Evolutionary conservation across 2,888 invertebrate species (phyloP).

Genomic region (Syrista parreyssii): DNA sequence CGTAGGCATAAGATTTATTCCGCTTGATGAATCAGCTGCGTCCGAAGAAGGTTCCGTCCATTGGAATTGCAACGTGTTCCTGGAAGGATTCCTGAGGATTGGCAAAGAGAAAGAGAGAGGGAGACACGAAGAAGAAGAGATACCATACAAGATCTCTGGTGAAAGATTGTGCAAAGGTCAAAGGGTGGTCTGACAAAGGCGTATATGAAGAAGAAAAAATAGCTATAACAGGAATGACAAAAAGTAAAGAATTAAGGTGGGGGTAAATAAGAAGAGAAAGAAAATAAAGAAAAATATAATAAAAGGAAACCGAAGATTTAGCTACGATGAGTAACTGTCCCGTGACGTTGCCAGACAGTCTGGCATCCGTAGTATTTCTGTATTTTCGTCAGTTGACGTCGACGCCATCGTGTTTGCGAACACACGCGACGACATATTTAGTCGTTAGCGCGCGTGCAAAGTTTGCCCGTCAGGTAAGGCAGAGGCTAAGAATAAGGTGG

Average conservation of each 20-base stretch:
- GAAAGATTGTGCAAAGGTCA: neutral
- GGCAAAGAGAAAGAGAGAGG: neutral
- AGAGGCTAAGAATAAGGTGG: neutral
- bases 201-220: neutral
- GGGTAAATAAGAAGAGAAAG: too few species aligned
- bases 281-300: too few species aligned
- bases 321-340: neutral
- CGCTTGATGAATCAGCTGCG: neutral
- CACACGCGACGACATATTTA: constrained; percentile 5
- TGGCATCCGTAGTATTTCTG: constrained; percentile 14
- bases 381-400: constrained; percentile 11
- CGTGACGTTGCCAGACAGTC: constrained; percentile 2
- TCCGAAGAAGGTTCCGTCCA: neutral
- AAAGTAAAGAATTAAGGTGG: too few species aligned
- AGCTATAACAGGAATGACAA: too few species aligned
- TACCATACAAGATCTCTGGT: neutral
- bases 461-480: neutral
- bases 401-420: constrained; percentile 3
- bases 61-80: neutral
- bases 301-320: neutral
- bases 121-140: neutral
- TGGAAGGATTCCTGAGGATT: neutral
- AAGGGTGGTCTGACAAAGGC: neutral
- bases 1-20: neutral
- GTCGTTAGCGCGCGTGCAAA: neutral